Percentiles rank a stretch among this genome's conserved stretches.
Evolutionary conservation across 1,140 invertebrate genomes (phyloP).

Genomic region (Teleogryllus occipitalis): DNA sequence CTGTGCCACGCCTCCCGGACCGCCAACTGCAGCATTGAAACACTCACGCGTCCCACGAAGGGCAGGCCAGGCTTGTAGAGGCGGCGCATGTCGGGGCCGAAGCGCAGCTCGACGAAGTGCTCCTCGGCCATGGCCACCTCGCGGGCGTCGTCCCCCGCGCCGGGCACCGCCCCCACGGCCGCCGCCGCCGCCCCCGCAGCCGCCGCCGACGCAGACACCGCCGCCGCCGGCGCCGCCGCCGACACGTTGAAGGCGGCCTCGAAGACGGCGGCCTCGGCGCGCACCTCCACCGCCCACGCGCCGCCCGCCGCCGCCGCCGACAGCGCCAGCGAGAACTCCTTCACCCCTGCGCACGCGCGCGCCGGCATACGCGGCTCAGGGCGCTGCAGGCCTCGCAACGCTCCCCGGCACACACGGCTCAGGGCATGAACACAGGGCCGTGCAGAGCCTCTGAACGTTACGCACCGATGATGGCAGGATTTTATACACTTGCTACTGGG

Average conservation of each 20-base stretch:
- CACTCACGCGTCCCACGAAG: conserved; percentile 50
- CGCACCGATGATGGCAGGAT: too few relatives aligned
- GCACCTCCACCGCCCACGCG: conserved; percentile 46
- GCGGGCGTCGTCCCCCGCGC: conserved; percentile 25
- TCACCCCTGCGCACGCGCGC: conserved; percentile 38
- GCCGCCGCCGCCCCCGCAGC: not conserved
- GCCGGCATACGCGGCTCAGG: too few relatives aligned
- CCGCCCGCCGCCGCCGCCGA: conserved; percentile 43
- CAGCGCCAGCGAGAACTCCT: conserved; percentile 43
- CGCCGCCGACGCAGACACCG: conserved; percentile 28
- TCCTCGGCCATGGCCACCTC: conserved; percentile 52
- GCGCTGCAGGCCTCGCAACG: too few relatives aligned
- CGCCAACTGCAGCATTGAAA: too few relatives aligned
- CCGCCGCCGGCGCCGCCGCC: conserved; percentile 18
- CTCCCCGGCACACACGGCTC: too few relatives aligned
- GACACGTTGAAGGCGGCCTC: conserved; percentile 39
- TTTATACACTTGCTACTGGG: too few relatives aligned
- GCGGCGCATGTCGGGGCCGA: conserved; percentile 50
- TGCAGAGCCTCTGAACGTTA: too few relatives aligned
- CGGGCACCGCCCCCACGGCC: conserved; percentile 30
- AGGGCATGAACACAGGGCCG: too few relatives aligned
- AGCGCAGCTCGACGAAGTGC: conserved; percentile 53
- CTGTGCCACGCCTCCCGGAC: too few relatives aligned
- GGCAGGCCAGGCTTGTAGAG: conserved; percentile 54
- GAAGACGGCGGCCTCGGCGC: conserved; percentile 43